Percentiles rank a stretch among this genome's conserved stretches.
Conservation (phyloP, 2,888 invertebrate species). For the Scrobipalpa costella region DNA sequence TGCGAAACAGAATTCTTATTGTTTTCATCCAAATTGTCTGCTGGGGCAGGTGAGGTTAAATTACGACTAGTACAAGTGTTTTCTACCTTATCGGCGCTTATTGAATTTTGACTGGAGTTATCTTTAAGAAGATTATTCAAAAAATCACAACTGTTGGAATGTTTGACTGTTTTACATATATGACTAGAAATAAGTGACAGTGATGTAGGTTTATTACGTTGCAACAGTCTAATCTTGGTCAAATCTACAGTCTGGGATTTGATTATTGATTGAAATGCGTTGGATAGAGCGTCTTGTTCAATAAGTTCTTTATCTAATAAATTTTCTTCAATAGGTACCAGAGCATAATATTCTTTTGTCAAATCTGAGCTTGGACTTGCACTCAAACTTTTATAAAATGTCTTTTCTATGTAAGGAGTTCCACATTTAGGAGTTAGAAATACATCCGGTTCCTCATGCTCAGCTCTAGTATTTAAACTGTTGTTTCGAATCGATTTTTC, state of each 20-base stretch:
- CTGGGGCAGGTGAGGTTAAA: neutral
- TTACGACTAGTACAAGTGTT: conserved; percentile 38
- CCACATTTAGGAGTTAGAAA: conserved; percentile 73
- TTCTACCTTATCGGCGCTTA: conserved; percentile 35
- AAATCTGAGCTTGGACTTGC: conserved; percentile 69
- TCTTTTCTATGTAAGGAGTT: conserved; percentile 61
- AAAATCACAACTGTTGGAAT: conserved; percentile 70
- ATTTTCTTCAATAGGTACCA: conserved; percentile 63
- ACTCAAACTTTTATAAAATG: conserved; percentile 50
- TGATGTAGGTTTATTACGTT: conserved; percentile 61
- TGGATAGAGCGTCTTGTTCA: conserved; percentile 77
- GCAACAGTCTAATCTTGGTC: conserved; percentile 46
- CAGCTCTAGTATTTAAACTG: conserved; percentile 48
- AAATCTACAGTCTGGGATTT: conserved; percentile 55
- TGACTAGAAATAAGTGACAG: conserved; percentile 69
- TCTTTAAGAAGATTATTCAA: conserved; percentile 50
- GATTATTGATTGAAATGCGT: conserved; percentile 74
- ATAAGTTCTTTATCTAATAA: conserved; percentile 74
- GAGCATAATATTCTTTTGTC: conserved; percentile 68
- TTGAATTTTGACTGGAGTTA: conserved; percentile 36
- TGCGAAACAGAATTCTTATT: neutral
- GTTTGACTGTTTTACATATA: conserved; percentile 62
- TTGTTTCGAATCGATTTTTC: conserved; percentile 39
- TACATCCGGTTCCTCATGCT: conserved; percentile 63
- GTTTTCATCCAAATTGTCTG: neutral